phyloP scores from a whole-genome alignment of 2,113 vertebrate genomes.

The Monopterus albus region DNA sequence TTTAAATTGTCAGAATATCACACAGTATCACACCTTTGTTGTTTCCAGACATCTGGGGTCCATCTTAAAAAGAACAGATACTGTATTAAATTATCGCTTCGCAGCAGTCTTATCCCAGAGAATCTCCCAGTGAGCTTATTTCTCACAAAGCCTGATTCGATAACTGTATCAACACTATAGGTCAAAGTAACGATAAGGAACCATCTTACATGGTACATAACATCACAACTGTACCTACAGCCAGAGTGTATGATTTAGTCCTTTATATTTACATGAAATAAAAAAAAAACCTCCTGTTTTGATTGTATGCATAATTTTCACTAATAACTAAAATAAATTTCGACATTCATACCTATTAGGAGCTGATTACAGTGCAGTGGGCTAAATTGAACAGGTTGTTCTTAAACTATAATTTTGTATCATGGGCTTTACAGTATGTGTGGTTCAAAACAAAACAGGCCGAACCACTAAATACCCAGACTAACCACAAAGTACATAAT shows the following conservation, averaged over 20 bases:
- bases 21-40: constrained; percentile 5
- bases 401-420: constrained; percentile 28
- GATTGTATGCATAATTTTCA: neutral
- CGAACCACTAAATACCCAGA: constrained; percentile 52
- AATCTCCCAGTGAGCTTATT: constrained; percentile 21
- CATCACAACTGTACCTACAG: neutral
- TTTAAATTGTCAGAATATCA: constrained; percentile 20
- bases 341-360: constrained; percentile 11
- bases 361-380: neutral
- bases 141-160: constrained; percentile 1
- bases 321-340: neutral
- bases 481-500: constrained; percentile 56
- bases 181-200: constrained; percentile 20
- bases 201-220: too few species aligned
- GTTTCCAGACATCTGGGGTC: constrained; percentile 11
- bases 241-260: neutral
- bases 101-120: constrained; percentile 13
- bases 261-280: neutral
- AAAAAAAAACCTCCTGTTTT: neutral
- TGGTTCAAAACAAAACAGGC: constrained; percentile 45
- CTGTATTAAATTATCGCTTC: constrained; percentile 16
- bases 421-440: constrained; percentile 10
- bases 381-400: constrained; percentile 12
- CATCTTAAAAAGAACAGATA: constrained; percentile 20
- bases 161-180: constrained; percentile 2